Evolutionary conservation across 2,797 vertebrate genomes (phyloP).

Genomic region (Danio jaintianensis): DNA sequence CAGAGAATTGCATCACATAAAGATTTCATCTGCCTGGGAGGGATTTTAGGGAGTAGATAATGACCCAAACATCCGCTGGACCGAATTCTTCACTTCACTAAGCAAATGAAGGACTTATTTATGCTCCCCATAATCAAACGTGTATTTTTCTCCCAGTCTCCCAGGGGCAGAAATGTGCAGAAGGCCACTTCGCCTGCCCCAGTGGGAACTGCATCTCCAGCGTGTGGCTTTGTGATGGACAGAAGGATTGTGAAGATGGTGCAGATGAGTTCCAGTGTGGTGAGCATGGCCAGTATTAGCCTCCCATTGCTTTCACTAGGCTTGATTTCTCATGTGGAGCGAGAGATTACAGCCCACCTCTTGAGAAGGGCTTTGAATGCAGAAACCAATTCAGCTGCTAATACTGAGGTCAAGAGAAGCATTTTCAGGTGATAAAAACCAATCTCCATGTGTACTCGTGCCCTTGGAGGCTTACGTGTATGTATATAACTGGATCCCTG

Average conservation of each 20-base stretch:
- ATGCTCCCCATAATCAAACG: slow-evolving; percentile 3
- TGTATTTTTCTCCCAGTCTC: slow-evolving; percentile 79
- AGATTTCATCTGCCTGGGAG: slow-evolving; percentile 45
- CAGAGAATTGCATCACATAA: slow-evolving; percentile 36
- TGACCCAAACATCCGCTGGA: slow-evolving; percentile 51
- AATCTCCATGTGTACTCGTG: slow-evolving; percentile 6
- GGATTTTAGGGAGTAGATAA: slow-evolving; percentile 47
- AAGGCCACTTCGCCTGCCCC: slow-evolving; percentile 97
- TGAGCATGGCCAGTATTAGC: slow-evolving; percentile 68
- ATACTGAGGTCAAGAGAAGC: slow-evolving; percentile 39
- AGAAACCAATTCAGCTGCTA: slow-evolving; percentile 46
- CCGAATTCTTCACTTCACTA: slow-evolving; percentile 48
- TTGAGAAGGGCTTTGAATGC: slow-evolving; percentile 40
- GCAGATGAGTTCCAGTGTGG: slow-evolving; percentile 96
- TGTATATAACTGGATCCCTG: slow-evolving; percentile 13
- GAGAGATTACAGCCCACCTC: slow-evolving; percentile 39
- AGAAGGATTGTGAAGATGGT: slow-evolving; percentile 98
- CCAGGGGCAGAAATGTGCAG: slow-evolving; percentile 93
- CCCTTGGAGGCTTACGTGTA: slow-evolving; percentile 6
- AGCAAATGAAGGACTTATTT: slow-evolving; percentile 37
- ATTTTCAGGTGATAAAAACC: slow-evolving; percentile 34
- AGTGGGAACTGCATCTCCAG: slow-evolving; percentile 98
- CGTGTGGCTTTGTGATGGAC: slow-evolving; percentile 97
- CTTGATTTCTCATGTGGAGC: slow-evolving; percentile 47
- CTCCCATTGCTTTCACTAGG: slow-evolving; percentile 39